Base-by-base conservation (phyloP, 2,797 vertebrate genomes). In the Aplochiton taeniatus region DNA sequence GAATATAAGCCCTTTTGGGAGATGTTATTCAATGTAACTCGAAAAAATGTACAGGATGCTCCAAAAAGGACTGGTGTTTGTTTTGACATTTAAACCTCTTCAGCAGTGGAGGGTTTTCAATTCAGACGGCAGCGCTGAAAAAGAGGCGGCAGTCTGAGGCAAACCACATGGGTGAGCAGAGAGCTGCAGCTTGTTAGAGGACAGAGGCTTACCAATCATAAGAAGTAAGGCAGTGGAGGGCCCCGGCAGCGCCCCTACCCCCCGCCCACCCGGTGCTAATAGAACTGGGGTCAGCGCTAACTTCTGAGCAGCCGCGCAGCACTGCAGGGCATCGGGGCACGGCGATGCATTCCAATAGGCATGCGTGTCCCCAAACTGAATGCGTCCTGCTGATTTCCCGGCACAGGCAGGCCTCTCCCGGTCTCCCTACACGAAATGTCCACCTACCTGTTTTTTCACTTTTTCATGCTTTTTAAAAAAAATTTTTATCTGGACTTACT, bases 181-280 rank as follows among this genome's bases (percentile, higher is more conserved):
- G 51, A 47, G 58, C 47, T 52, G 43, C 31, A 61, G 45, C 31
- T 52, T 20, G 31, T 45, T 31, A 61, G 17, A 63, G 60, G 45
- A 31, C 53, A 46, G 45, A 17, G 43, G 53, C 43, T 52, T 59
- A 61, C 58, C 53, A 56, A 55, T 62, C 59, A 68, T 68, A 31
- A 46, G 16, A 10, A 18, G 18, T 42, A 17, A 58, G 46, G 19
- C 31, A n/a, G 20, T 20, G 56, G 58, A 16, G 14, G 14, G 45
- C 44, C 49, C 47, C 48, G 44, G 6, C 31, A 31, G 31, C 31
- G 6, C 31, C 31, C 31, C 31, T 31, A 31, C 31, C 31, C n/a
- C 31, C 51, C 41, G 54, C 17, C 56, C 55, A 42, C 50, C 19
- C 41, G 20, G 20, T 48, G 49, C 16, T 49, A 41, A 19, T 18